Evolutionary conservation across 2,113 vertebrate genomes (phyloP), one percentile per base, ranked within the genome.

Genomic region (Cinclus mexicanus): DNA sequence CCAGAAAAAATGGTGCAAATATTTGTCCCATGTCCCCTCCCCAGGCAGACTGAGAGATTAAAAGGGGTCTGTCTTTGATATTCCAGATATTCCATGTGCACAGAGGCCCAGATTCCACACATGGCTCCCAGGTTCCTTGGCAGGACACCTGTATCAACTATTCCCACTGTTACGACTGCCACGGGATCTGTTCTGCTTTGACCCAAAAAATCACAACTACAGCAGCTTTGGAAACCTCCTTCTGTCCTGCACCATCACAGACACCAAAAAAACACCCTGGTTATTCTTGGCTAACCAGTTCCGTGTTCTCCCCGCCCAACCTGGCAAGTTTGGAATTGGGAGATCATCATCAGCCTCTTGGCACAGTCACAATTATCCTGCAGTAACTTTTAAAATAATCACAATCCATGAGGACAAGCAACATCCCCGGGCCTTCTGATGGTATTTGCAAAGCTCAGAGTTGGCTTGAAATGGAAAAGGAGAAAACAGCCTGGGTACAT

Each of bases 331-430:
- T 35, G 33, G 52, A 84, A 23, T 33, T 39, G 23, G 28, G 83
- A 94, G 83, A 86, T 75, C 4, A 3, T 37, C 69, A 33, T 23
- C 83, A 83, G 84, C 68, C 79, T 89, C 89, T 94, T 72, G 82
- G 67, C 87, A 41, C 37, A 22, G 67, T 44, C 81, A 71, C 63
- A 81, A 90, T 94, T 95, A 88, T 72, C 71, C 94, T 72, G 75
- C 60, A 50, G 87, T 46, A 71, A 63, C 87, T 82, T 83, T 13
- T 86, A 64, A 93, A 95, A 81, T 60, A 69, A 91, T 75, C 90
- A n/a, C 44, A 90, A 82, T 72, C 87, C 90, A 78, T 0, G 29
- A n/a, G 28, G 22, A 74, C 18, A 56, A 74, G 10, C 25, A 22
- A 42, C 87, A 63, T 83, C 26, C 64, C 33, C 0, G 0, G 39